phyloP scores from a whole-genome alignment of 2,797 vertebrate species.

The Lycodopsis pacificus region DNA sequence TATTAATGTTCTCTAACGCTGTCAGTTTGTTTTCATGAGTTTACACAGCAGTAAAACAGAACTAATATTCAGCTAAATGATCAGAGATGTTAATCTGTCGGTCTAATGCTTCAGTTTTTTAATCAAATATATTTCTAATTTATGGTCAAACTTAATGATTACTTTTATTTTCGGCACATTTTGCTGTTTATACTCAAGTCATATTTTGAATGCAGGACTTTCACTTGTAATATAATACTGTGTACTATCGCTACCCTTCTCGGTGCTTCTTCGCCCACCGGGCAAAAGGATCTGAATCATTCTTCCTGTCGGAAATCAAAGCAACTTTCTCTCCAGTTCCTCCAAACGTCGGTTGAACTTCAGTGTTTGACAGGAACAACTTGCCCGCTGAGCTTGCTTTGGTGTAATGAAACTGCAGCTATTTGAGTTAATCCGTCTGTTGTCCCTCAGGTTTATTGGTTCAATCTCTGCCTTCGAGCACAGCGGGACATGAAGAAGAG shows the following conservation, averaged over 20 bases:
- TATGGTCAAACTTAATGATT: background rate
- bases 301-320: constrained; percentile 20
- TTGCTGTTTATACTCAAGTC: background rate
- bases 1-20: background rate
- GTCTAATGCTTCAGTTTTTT: background rate
- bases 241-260: background rate
- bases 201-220: background rate
- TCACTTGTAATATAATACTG: background rate
- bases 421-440: constrained; percentile 35
- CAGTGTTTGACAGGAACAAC: constrained; percentile 27
- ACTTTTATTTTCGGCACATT: background rate
- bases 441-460: constrained; percentile 40
- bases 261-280: background rate
- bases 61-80: background rate
- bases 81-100: background rate
- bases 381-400: constrained; percentile 21
- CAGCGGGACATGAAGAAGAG: constrained; percentile 19
- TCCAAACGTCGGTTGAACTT: background rate
- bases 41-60: background rate
- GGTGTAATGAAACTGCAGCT: constrained; percentile 41
- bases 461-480: constrained; percentile 16
- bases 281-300: background rate
- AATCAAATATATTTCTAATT: background rate
- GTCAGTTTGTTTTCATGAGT: background rate
- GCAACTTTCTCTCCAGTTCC: background rate